Evolutionary conservation across 2,113 vertebrate species (phyloP).

Genomic region (Todiramphus chloris): DNA sequence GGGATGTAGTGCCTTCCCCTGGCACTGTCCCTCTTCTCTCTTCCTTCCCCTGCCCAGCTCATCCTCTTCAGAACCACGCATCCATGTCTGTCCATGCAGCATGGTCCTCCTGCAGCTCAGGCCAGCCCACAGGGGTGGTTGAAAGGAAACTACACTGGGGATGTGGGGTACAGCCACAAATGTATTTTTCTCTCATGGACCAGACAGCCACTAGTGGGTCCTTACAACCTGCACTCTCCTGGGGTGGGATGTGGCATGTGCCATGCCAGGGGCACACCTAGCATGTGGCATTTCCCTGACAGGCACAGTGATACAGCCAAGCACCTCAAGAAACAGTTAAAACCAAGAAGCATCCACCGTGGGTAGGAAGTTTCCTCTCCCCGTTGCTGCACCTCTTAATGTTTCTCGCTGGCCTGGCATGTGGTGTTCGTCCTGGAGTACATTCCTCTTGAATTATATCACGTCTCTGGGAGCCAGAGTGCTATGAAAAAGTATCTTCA

Average conservation of each 20-base stretch:
- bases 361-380: neutral
- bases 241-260: neutral
- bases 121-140: fast-evolving
- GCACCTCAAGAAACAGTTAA: neutral
- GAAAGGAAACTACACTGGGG: neutral
- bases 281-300: neutral
- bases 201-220: neutral
- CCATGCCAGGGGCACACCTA: neutral
- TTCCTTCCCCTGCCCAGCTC: neutral
- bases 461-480: neutral
- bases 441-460: constrained; percentile 36
- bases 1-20: neutral
- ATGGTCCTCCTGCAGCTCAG: neutral
- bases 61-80: neutral
- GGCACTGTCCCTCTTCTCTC: neutral
- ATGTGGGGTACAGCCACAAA: neutral
- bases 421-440: neutral
- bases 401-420: fast-evolving
- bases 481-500: fast-evolving
- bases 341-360: fast-evolving
- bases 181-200: neutral
- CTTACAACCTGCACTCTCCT: neutral
- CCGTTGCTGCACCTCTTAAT: neutral
- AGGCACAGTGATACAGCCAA: fast-evolving
- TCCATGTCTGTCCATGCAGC: neutral